Percentiles rank a stretch among this genome's conserved stretches.
These are phyloP conservation scores for Spinus pinus DNA, from an alignment of 2,797 vertebrate genomes.

Conservation along the genomic window DNA sequence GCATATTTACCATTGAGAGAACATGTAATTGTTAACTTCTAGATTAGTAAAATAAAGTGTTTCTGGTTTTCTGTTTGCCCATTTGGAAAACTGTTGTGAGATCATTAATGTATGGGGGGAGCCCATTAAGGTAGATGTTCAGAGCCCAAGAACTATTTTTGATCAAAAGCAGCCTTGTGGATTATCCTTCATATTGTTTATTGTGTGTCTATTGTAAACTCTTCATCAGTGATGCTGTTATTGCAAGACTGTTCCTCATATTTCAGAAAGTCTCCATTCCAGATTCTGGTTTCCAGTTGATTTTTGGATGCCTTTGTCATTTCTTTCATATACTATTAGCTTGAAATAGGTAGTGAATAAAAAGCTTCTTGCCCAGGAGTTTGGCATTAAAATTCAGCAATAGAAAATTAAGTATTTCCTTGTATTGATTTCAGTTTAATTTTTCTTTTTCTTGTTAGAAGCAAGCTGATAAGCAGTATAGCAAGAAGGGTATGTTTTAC, in stretches of 20 bases:
- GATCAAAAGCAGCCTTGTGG: background rate
- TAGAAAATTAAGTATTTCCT: background rate
- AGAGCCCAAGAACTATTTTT: background rate
- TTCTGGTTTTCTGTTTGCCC: background rate
- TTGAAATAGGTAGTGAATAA: background rate
- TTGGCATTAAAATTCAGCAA: background rate
- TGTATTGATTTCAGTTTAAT: background rate
- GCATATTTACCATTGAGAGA: background rate
- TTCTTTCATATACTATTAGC: background rate
- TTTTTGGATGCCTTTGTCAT: background rate
- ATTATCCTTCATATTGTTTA: background rate
- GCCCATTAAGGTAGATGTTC: background rate
- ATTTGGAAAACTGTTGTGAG: background rate
- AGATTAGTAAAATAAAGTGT: background rate
- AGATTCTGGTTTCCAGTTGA: background rate
- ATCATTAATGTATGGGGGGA: background rate
- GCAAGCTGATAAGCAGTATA: background rate
- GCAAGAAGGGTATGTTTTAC: background rate
- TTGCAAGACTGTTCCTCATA: background rate
- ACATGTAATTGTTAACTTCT: background rate
- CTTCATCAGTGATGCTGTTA: background rate
- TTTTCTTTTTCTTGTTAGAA: background rate
- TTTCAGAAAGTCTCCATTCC: background rate
- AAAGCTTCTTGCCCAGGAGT: background rate
- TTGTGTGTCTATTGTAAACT: background rate